phyloP scores from a whole-genome alignment of 1,140 invertebrate genomes.

The Hermatobates lingyangjiaoensis region DNA sequence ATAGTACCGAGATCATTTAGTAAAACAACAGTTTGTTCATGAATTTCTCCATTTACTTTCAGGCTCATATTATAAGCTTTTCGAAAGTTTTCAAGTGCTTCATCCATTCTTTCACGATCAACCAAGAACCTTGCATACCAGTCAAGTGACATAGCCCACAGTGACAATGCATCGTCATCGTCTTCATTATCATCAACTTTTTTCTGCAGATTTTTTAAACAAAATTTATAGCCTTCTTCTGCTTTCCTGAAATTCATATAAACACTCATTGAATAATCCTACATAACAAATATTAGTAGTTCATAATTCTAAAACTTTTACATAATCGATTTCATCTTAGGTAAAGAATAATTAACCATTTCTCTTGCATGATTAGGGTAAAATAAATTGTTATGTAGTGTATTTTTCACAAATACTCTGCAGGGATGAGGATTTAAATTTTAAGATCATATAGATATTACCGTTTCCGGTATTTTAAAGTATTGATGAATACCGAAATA shows the following conservation, averaged over 20 bases:
- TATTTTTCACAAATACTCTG: too few relatives aligned
- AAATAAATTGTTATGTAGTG: too few relatives aligned
- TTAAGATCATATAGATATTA: too few relatives aligned
- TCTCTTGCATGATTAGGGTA: too few relatives aligned
- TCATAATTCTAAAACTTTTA: too few relatives aligned
- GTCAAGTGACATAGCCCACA: slow-evolving; percentile 52
- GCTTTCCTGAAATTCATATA: slow-evolving; percentile 32
- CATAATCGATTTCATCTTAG: too few relatives aligned
- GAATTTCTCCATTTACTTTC: slow-evolving; percentile 38
- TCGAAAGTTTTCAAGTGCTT: slow-evolving; percentile 44
- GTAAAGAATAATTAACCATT: too few relatives aligned
- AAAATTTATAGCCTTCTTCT: slow-evolving; percentile 53
- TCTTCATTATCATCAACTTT: slow-evolving; percentile 29
- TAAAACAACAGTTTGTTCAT: slow-evolving; percentile 53
- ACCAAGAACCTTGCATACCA: slow-evolving; percentile 65
- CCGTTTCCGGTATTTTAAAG: too few relatives aligned
- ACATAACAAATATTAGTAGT: too few relatives aligned
- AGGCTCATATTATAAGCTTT: slow-evolving; percentile 46
- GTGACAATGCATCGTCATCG: slow-evolving; percentile 35
- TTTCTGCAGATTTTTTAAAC: slow-evolving; percentile 42
- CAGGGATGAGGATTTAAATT: too few relatives aligned
- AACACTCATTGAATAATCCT: too few relatives aligned
- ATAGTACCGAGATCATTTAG: slow-evolving; percentile 67
- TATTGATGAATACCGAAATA: too few relatives aligned
- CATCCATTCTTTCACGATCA: slow-evolving; percentile 35